Percentiles rank a stretch among this genome's conserved stretches.
These are phyloP conservation scores for Creontiades dilutus DNA, from an alignment of 2,888 invertebrate genomes.

Conservation along the genomic window DNA sequence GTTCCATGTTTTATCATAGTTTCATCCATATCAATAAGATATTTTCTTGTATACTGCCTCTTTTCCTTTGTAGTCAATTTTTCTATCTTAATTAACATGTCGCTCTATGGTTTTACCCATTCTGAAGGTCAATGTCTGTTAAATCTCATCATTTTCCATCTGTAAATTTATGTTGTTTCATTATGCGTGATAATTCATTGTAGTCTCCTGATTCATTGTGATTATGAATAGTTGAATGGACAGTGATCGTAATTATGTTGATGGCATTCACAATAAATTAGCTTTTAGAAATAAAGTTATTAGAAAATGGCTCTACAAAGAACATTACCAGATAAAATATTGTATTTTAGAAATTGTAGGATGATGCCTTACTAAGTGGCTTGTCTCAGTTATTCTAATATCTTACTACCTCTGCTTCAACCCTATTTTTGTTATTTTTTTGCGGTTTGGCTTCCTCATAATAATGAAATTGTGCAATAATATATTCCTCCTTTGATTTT, in stretches of 20 bases:
- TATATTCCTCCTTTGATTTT: neutral
- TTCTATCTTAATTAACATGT: too few species aligned
- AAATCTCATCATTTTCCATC: neutral
- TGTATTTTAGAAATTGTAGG: neutral
- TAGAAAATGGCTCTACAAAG: neutral
- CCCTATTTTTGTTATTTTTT: neutral
- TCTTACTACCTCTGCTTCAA: neutral
- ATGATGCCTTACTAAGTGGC: slow-evolving; percentile 42
- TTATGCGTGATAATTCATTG: neutral
- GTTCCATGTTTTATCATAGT: neutral
- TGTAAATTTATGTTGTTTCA: neutral
- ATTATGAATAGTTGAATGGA: neutral
- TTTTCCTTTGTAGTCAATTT: too few species aligned
- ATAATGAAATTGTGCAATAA: slow-evolving; percentile 11
- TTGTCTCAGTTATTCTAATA: slow-evolving; percentile 25
- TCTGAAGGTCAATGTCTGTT: neutral
- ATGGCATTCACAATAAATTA: neutral
- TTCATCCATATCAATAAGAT: neutral
- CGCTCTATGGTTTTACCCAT: neutral
- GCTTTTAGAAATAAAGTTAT: neutral
- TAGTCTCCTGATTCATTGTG: neutral
- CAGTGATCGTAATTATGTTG: neutral
- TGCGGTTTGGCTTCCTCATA: slow-evolving; percentile 1
- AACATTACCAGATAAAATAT: neutral
- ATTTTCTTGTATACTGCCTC: too few species aligned